A percentile compares a stretch with the other conserved stretches of the same genome.
Evolutionary conservation across 2,888 invertebrate genomes (phyloP).

Genomic region (Rhamphomyia laevipes): DNA sequence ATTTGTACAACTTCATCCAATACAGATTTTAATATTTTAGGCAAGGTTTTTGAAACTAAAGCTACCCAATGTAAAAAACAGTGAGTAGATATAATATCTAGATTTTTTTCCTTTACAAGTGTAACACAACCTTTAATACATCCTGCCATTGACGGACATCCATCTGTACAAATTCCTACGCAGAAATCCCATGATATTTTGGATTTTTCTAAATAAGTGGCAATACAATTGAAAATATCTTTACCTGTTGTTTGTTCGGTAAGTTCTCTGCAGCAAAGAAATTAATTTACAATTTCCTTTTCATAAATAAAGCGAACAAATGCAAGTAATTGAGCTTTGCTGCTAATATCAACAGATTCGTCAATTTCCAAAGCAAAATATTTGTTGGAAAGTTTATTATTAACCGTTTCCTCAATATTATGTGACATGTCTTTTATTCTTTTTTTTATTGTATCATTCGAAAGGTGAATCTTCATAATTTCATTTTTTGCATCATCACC

Average conservation of each 20-base stretch:
- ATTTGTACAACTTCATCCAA: background rate
- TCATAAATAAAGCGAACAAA: background rate
- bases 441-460: background rate
- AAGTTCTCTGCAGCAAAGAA: background rate
- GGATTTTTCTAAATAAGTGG: background rate
- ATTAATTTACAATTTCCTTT: background rate
- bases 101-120: slow-evolving; percentile 6
- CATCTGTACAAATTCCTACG: slow-evolving; percentile 1
- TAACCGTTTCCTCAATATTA: background rate
- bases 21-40: background rate
- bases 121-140: slow-evolving; percentile 8
- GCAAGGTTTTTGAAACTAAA: slow-evolving; percentile 12
- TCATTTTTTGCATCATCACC: background rate
- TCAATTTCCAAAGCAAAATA: background rate
- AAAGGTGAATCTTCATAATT: background rate
- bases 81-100: slow-evolving; percentile 8
- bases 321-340: background rate
- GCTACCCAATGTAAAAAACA: slow-evolving; percentile 7
- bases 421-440: background rate
- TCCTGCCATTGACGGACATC: slow-evolving; percentile 6
- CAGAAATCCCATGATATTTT: background rate
- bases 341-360: background rate
- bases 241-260: background rate
- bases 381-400: background rate
- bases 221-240: background rate